These are phyloP conservation scores for Hippocampus abdominalis DNA, from an alignment of 2,113 vertebrate genomes.

Conservation along the genomic window DNA sequence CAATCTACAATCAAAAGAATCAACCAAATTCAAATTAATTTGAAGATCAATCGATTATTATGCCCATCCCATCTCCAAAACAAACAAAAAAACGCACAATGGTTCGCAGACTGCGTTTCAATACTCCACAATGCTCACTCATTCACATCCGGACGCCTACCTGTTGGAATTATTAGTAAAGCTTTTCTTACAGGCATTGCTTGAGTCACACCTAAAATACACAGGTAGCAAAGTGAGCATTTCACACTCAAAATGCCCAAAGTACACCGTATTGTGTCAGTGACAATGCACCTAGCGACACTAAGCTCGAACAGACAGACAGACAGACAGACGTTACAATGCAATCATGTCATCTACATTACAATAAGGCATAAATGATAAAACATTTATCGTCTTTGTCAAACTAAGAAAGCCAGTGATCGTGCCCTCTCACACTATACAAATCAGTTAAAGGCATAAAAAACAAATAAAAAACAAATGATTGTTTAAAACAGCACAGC, in stretches of 20 bases:
- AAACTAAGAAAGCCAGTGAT: conserved; percentile 78
- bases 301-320: conserved; percentile 15
- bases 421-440: conserved; percentile 69
- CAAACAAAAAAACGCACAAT: conserved; percentile 38
- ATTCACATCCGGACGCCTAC: conserved; percentile 43
- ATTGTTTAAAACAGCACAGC: conserved; percentile 76
- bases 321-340: conserved; percentile 67
- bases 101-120: conserved; percentile 51
- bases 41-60: background rate
- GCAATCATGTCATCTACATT: conserved; percentile 65
- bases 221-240: conserved; percentile 57
- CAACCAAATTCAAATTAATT: background rate
- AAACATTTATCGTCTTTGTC: conserved; percentile 67
- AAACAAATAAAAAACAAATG: conserved; percentile 57
- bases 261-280: conserved; percentile 59
- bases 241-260: conserved; percentile 49
- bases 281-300: conserved; percentile 56
- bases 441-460: conserved; percentile 72
- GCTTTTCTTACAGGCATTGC: conserved; percentile 70
- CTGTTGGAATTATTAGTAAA: conserved; percentile 75
- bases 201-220: conserved; percentile 47
- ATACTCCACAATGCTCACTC: conserved; percentile 20
- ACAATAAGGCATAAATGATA: conserved; percentile 79
- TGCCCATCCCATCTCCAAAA: background rate
- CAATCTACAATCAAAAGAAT: background rate